Evolutionary conservation across 2,113 vertebrate genomes (phyloP), one percentile per base, ranked within the genome.

Genomic region (Xiphorhynchus elegans): DNA sequence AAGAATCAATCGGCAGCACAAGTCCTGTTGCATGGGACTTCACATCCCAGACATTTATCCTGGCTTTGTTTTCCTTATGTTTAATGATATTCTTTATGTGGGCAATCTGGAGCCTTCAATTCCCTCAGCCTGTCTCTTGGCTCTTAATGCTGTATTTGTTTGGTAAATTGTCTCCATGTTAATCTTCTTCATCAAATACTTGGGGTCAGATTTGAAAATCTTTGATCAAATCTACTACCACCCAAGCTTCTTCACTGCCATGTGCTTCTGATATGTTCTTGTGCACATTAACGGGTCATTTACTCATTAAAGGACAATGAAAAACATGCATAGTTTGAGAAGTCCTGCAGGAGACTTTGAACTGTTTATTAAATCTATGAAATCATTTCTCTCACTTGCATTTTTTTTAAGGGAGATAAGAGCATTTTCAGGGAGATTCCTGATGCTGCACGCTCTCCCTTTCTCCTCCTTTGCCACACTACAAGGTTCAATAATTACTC

Each of bases 121-220:
- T 98, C 97, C 98, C 96, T 95, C 86, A 96, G 96, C 95, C 96
- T 88, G 96, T 97, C 97, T 98, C 96, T 97, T 93, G 97, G 96
- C 91, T 98, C 97, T 97, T 97, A 97, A 96, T 96, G 89, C 95
- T 96, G 96, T 96, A 95, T 97, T 98, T 98, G 97, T 98, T 98
- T 97, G 97, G 97, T 98, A 98, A 98, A 98, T 98, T 98, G 97
- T 97, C 98, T 98, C 98, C 98, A 98, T 95, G 97, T 96, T 98
- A 98, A 98, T 98, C 97, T 97, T 98, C 96, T 97, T 98, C 97
- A 98, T 98, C 98, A 98, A 98, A 98, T 98, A 97, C 96, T 96
- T 96, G 94, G 96, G 97, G 97, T 97, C 97, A 97, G 97, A 98
- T 98, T 98, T 92, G 95, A 96, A 96, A 96, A 98, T 97, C 97